phyloP scores from a whole-genome alignment of 2,888 invertebrate species.

The Danaus chrysippus region DNA sequence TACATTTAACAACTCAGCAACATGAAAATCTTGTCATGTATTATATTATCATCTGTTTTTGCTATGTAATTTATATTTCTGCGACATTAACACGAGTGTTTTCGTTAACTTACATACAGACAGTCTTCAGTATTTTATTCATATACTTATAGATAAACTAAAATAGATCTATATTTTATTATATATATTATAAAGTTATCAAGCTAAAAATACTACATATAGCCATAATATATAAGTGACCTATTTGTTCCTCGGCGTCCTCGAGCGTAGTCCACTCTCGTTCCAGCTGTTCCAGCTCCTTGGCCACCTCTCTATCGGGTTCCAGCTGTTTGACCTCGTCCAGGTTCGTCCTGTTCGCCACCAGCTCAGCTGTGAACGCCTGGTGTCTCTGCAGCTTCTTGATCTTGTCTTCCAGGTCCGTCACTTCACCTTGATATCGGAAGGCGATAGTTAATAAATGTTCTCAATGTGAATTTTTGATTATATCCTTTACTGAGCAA shows the following conservation, averaged over 20 bases:
- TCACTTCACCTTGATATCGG: slow-evolving; percentile 79
- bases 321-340: slow-evolving; percentile 86
- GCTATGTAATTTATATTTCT: too few species aligned
- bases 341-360: slow-evolving; percentile 91
- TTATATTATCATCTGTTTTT: too few species aligned
- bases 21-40: too few species aligned
- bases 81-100: too few species aligned
- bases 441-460: neutral
- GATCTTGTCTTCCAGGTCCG: slow-evolving; percentile 95
- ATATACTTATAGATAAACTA: too few species aligned
- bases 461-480: neutral
- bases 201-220: too few species aligned
- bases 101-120: too few species aligned
- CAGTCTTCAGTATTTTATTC: too few species aligned
- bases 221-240: slow-evolving; percentile 14
- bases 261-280: slow-evolving; percentile 88
- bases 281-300: slow-evolving; percentile 86
- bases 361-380: slow-evolving; percentile 95
- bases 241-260: slow-evolving; percentile 74
- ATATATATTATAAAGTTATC: too few species aligned
- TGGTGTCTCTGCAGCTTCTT: slow-evolving; percentile 96
- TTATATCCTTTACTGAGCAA: neutral
- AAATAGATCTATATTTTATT: too few species aligned
- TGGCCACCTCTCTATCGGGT: too few species aligned
- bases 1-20: too few species aligned